Base-by-base conservation (phyloP, 2,113 vertebrate genomes). In the Trichechus manatus region DNA sequence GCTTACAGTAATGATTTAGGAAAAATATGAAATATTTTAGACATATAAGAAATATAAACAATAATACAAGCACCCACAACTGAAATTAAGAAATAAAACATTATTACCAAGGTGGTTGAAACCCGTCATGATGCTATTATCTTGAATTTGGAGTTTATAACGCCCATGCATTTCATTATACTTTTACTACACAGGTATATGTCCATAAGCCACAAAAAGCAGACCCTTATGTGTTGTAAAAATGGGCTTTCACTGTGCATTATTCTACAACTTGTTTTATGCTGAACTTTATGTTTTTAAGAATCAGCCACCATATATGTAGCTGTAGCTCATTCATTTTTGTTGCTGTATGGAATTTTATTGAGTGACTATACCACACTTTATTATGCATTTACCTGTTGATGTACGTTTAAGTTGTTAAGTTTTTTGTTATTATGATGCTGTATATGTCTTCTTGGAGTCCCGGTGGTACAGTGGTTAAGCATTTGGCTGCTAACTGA, bases 31-130 rank as follows among this genome's bases (percentile, higher is more conserved):
- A 75, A 17, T 36, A 33, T 75, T 61, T 91, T 86, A 59, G 9
- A 50, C 7, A 23, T 81, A 56, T 22, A 66, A 63, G 33, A 80
- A 56, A 9, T 63, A 22, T n/a, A 36, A 92, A 79, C 22, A 84
- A 47, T 44, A 39, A 66, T 29, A 19, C 3, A 75, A 50, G 33
- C 39, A 39, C 39, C 20, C 33, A 63, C 1, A 44, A 33, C 7
- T 74, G 77, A 93, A 89, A 66, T 75, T 64, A 89, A 83, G 22
- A 83, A 90, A 87, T 44, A 15, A 95, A 83, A 22, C 39, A 56
- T 56, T 53, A 66, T 53, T 75, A 83, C 47, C 17, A 70, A 10
- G 0, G 25, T 56, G 0, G 0, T 53, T 64, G 91, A 86, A 92
- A 50, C 23, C 9, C 33, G 9, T n/a, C 44, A 47, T 20, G 19